A percentile compares a stretch with the other conserved stretches of the same genome.
Conservation (phyloP, 1,140 invertebrate species). For the Trichonephila clavata region DNA sequence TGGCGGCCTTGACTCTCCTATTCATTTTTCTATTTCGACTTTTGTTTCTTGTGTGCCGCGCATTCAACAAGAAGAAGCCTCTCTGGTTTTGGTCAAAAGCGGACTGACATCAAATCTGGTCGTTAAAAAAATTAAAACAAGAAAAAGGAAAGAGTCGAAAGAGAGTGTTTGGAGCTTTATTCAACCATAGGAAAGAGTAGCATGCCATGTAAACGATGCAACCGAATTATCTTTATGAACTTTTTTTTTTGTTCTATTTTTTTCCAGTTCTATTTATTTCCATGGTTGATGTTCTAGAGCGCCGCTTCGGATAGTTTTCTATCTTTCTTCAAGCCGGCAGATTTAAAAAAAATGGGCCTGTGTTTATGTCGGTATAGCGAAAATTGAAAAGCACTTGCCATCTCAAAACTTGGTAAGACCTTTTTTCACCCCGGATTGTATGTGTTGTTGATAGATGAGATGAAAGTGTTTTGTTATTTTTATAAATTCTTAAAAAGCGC, state of each 20-base stretch:
- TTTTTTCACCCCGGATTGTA: background rate
- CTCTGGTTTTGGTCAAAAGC: background rate
- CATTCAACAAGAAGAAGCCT: background rate
- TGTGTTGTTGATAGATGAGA: too few relatives aligned
- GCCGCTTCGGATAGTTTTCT: slow-evolving; percentile 25
- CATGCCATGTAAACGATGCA: slow-evolving; percentile 42
- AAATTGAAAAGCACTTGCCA: background rate
- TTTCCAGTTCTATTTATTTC: slow-evolving; percentile 29
- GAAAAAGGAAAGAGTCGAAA: background rate
- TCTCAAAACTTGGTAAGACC: background rate
- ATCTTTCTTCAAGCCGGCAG: slow-evolving; percentile 4
- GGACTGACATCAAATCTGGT: background rate
- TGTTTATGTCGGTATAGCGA: background rate
- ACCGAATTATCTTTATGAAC: slow-evolving; percentile 59
- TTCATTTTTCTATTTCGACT: background rate
- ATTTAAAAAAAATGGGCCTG: background rate
- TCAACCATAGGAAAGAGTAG: background rate
- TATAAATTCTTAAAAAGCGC: background rate
- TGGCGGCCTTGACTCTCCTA: background rate
- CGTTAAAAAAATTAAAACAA: background rate
- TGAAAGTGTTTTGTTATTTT: slow-evolving; percentile 11
- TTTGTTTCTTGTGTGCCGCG: background rate
- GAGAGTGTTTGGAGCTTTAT: background rate
- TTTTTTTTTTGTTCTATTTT: background rate
- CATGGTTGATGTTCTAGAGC: slow-evolving; percentile 1